Conservation (phyloP, 2,113 vertebrate genomes). For the Collichthys lucidus region DNA sequence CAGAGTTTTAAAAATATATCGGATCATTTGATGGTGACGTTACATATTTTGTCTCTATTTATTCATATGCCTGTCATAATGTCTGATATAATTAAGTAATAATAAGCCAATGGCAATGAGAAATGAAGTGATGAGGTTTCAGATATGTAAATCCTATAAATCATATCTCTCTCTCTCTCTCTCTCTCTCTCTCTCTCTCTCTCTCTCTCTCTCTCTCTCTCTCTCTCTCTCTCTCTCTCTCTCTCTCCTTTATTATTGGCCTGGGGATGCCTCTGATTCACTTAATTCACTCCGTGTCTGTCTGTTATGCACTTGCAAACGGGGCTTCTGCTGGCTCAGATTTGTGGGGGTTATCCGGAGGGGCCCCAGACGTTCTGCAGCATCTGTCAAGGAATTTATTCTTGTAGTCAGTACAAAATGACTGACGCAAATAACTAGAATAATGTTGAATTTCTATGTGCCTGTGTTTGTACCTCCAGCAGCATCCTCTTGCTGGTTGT, state of each 20-base stretch:
- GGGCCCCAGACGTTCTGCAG: conserved; percentile 34
- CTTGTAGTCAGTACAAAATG: neutral
- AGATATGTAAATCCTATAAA: neutral
- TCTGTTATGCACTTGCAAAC: conserved; percentile 16
- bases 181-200: neutral
- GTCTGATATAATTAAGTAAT: neutral
- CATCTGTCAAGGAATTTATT: conserved; percentile 37
- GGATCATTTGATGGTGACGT: neutral
- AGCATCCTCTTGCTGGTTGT: conserved; percentile 18
- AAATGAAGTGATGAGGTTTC: neutral
- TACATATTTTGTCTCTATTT: neutral
- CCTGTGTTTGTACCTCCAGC: conserved; percentile 34
- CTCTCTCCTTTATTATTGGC: neutral
- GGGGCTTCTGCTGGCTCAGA: conserved; percentile 12
- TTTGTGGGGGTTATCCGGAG: conserved; percentile 29
- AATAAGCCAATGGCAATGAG: neutral
- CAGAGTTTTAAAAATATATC: neutral
- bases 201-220: neutral
- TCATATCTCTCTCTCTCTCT: neutral
- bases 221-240: neutral
- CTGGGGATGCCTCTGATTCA: conserved; percentile 33
- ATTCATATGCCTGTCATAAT: neutral
- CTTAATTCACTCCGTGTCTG: conserved; percentile 10
- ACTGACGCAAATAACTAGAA: neutral
- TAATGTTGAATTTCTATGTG: neutral